Base-by-base conservation (phyloP, 1,140 invertebrate genomes). In the Tetramorium simillimum region DNA sequence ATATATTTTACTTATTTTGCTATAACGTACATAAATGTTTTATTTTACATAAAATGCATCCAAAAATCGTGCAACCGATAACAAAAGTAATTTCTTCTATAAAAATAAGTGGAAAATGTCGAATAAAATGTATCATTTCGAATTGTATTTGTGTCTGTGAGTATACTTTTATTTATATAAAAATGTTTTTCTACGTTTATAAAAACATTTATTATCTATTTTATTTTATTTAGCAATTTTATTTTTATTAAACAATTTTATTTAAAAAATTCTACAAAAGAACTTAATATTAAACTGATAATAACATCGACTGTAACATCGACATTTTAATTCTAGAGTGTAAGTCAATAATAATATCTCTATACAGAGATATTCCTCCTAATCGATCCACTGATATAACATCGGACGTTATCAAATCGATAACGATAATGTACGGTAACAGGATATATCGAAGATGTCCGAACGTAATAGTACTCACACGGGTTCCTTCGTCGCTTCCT, bases 391-490 rank as follows among this genome's bases (percentile, higher is more conserved):
- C 28, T 40, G 37, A 46, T 37, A 33, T 60, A 73, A 49, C 49
- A 81, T 24, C 18, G 53, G 18, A 60, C 16, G 18, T 56, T 73
- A 73, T 49, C 80, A 46, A 84, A 72, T 49, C 58, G 24, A 4
- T 58, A 73, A 33, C 3, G 67, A 60, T 73, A 82, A 62, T 82
- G 53, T 28, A 49, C 28, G 24, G 53, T 58, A 84, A 75, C 24
- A 7, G 51, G 21, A 70, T 43, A 72, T 53, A 67, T 75, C 69
- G 69, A 84, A 73, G 69, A 84, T 84, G 70, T 75, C 24, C 53
- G 80, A 81, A 40, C 49, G 65, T 40, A 37, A 75, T 84, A 84
- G 53, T 60, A 70, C 40, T 46, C 67, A n/a, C 43, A 43, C 28
- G 24, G 73, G 53, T 84, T 84, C 40, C 80, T 84, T 60, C 69